Conservation (phyloP, 1,140 invertebrate genomes). For the Trigoniulus corallinus region DNA sequence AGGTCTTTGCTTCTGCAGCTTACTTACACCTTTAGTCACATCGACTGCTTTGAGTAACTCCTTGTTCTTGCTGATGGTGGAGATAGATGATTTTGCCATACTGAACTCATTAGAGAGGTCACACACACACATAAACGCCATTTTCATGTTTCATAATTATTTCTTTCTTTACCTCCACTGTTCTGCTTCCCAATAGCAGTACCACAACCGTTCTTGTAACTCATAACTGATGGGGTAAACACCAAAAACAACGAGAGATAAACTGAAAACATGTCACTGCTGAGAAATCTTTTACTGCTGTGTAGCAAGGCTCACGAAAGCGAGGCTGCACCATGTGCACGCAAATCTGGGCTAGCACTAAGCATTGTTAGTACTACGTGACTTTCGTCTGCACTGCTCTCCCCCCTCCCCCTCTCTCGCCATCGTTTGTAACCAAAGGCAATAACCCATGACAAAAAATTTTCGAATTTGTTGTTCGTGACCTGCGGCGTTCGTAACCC, state of each 20-base stretch:
- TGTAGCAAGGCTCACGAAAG: no score
- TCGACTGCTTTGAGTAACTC: neutral
- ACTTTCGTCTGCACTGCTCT: no score
- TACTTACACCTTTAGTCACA: constrained; percentile 6
- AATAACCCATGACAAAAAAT: no score
- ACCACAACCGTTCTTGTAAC: neutral
- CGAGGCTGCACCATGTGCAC: no score
- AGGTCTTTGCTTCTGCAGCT: constrained; percentile 1
- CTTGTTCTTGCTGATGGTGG: constrained; percentile 6
- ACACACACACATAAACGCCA: neutral
- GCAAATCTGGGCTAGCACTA: no score
- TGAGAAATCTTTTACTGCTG: no score
- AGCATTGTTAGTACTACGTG: no score
- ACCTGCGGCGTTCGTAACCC: no score
- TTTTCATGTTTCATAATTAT: constrained; percentile 2
- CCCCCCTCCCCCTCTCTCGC: no score
- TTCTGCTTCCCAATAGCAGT: constrained; percentile 1
- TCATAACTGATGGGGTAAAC: neutral
- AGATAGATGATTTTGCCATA: constrained; percentile 1
- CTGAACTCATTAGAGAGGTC: constrained; percentile 1
- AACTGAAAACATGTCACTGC: neutral
- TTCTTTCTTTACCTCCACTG: constrained; percentile 3
- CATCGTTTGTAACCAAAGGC: no score
- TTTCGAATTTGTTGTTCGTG: no score
- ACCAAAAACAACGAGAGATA: neutral